Percentiles rank a stretch among this genome's conserved stretches.
Conservation (phyloP, 37 sponge, comb jelly and placozoan genomes). For the Bolinopsis microptera region DNA sequence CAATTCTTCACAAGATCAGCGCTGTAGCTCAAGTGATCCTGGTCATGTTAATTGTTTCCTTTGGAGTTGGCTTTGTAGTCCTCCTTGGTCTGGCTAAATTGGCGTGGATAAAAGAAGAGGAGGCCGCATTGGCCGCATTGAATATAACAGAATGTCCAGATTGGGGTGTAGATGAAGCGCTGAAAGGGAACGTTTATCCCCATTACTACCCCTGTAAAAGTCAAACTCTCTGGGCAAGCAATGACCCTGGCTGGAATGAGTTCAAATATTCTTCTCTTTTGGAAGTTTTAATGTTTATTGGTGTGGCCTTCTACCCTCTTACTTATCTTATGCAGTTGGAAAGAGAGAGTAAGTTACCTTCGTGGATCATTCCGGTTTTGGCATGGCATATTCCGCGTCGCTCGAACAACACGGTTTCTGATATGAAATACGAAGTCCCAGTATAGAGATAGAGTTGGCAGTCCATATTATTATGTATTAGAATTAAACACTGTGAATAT, state of each 20-base stretch:
- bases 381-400: background rate
- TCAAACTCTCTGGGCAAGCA: background rate
- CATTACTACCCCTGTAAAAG: slow-evolving; percentile 26
- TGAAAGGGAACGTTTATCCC: background rate
- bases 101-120: background rate
- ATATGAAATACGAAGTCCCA: too few relatives aligned
- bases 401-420: too few relatives aligned
- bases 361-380: background rate
- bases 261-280: background rate
- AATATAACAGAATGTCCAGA: slow-evolving; percentile 8
- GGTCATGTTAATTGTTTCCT: background rate
- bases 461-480: too few relatives aligned
- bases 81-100: background rate
- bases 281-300: background rate
- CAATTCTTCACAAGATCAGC: background rate
- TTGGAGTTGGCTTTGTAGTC: background rate
- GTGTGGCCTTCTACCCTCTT: background rate
- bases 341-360: background rate
- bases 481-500: too few relatives aligned
- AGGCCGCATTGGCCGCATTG: background rate
- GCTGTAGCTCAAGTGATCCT: background rate
- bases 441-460: too few relatives aligned
- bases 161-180: background rate
- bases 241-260: background rate
- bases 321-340: background rate